Evolutionary conservation across 1,140 invertebrate genomes (phyloP).

Genomic region (Paraescarpia echinospica): DNA sequence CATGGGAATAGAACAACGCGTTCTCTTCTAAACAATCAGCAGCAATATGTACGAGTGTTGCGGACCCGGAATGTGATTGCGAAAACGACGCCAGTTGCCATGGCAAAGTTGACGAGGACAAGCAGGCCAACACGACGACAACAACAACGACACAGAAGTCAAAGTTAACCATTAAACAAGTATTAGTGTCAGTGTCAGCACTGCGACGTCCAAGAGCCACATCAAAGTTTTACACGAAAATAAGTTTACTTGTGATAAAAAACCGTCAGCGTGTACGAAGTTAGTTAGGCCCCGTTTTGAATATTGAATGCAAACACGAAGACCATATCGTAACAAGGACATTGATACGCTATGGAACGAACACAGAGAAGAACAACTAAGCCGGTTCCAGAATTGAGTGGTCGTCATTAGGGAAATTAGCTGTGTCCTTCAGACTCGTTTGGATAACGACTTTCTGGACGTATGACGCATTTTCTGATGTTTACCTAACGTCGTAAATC

Average conservation of each 20-base stretch:
- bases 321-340: no score
- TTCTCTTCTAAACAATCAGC: not conserved
- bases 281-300: no score
- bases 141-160: no score
- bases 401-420: not conserved
- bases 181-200: not conserved
- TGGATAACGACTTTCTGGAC: not conserved
- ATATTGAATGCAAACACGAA: no score
- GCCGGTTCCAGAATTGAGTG: no score
- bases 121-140: not conserved
- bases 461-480: not conserved
- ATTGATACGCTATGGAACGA: no score
- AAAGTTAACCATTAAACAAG: not conserved
- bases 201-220: not conserved
- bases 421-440: not conserved
- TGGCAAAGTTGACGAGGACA: not conserved
- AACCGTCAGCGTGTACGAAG: not conserved
- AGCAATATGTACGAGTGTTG: not conserved
- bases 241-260: not conserved
- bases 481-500: not conserved
- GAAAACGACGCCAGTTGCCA: not conserved
- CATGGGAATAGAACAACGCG: no score
- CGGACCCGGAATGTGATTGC: not conserved
- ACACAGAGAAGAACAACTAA: no score
- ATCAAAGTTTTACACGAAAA: not conserved